A percentile compares a stretch with the other conserved stretches of the same genome.
These are phyloP conservation scores for Paradoxurus hermaphroditus DNA, from an alignment of 2,113 vertebrate genomes.

Conservation along the genomic window DNA sequence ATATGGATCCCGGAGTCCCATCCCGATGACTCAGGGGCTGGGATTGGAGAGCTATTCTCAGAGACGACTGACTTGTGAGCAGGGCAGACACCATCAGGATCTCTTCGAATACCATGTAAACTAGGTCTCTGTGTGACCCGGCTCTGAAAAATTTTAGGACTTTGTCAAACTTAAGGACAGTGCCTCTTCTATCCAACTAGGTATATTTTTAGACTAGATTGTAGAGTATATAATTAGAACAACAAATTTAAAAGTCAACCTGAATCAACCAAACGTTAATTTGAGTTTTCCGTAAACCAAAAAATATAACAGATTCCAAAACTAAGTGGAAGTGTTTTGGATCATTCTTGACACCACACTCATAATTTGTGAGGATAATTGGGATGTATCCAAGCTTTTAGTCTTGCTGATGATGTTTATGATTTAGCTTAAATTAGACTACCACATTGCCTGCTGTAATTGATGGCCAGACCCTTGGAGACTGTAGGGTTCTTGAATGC, in stretches of 20 bases:
- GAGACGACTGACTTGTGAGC: neutral
- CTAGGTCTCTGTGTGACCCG: neutral
- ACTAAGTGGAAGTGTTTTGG: constrained; percentile 10
- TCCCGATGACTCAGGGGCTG: neutral
- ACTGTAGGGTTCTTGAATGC: neutral
- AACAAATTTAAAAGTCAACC: constrained; percentile 27
- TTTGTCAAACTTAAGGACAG: neutral
- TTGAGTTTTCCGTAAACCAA: constrained; percentile 13
- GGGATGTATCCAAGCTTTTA: neutral
- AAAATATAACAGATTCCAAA: neutral
- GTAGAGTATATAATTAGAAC: neutral
- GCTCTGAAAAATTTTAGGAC: neutral
- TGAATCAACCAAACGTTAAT: neutral
- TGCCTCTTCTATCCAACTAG: neutral
- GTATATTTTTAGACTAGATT: constrained; percentile 21
- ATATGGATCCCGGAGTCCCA: neutral
- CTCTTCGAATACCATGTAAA: neutral
- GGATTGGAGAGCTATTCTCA: neutral
- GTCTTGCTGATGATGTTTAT: constrained; percentile 7
- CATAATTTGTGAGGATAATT: constrained; percentile 9
- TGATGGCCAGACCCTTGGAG: neutral
- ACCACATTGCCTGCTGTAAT: neutral
- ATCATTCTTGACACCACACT: neutral
- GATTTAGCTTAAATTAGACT: neutral
- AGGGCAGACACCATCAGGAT: neutral